Conservation (phyloP, 2,113 vertebrate genomes). For the Perca fluviatilis region DNA sequence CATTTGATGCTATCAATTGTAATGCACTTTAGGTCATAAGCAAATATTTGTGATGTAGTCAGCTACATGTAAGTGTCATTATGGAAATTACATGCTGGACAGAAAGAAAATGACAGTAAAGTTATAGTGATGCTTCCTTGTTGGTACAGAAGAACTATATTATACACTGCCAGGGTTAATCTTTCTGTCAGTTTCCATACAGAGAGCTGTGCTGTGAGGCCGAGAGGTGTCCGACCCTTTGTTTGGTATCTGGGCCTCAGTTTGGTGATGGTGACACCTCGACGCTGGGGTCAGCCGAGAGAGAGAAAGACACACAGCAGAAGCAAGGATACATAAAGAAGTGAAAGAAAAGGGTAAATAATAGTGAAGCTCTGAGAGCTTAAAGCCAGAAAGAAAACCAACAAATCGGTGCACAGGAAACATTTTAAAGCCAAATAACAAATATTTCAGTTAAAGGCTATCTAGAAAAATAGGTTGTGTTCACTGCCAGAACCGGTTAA, state of each 20-base stretch:
- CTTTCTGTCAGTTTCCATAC: constrained; percentile 54
- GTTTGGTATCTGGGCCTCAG: constrained; percentile 53
- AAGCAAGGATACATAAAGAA: constrained; percentile 47
- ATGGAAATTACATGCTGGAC: not conserved
- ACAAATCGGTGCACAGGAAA: not conserved
- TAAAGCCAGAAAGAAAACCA: constrained; percentile 32
- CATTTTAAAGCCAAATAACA: not conserved
- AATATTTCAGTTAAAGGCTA: not conserved
- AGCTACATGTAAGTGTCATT: not conserved
- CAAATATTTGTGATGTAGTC: constrained; percentile 16
- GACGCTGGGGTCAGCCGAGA: constrained; percentile 63
- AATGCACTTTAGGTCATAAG: not conserved
- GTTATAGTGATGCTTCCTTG: too few relatives aligned
- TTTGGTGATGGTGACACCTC: constrained; percentile 56
- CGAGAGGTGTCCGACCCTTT: constrained; percentile 56
- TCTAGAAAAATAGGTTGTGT: not conserved
- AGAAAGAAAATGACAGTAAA: not conserved
- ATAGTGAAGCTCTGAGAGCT: constrained; percentile 7
- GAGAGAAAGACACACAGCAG: constrained; percentile 31
- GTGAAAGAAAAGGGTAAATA: constrained; percentile 21
- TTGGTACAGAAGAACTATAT: constrained; percentile 6
- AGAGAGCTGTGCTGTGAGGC: constrained; percentile 68
- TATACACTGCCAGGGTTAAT: not conserved
- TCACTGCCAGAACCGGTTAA: too few relatives aligned
- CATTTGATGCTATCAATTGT: not conserved